phyloP scores from a whole-genome alignment of 1,140 invertebrate species.

The Bombus soroeensis region DNA sequence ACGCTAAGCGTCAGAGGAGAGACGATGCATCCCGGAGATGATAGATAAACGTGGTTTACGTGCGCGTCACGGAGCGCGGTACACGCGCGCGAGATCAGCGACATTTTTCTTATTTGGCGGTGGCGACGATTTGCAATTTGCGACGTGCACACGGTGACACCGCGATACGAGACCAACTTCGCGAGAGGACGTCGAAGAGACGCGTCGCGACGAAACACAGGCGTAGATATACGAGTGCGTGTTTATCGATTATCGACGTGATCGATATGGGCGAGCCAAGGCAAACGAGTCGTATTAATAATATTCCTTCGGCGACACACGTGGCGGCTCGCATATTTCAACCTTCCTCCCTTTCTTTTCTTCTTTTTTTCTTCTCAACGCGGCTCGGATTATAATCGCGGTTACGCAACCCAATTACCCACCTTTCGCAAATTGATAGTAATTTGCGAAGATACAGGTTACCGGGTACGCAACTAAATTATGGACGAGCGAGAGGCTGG shows the following conservation, averaged over 20 bases:
- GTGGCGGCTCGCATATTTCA: slow-evolving; percentile 40
- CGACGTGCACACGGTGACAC: slow-evolving; percentile 19
- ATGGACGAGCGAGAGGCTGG: background rate
- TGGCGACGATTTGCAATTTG: slow-evolving; percentile 46
- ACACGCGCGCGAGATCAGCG: background rate
- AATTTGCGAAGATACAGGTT: slow-evolving; percentile 62
- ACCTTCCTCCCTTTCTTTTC: slow-evolving; percentile 30
- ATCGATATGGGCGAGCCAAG: slow-evolving; percentile 79
- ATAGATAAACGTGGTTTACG: slow-evolving; percentile 18
- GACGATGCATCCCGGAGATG: background rate
- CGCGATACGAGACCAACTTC: background rate
- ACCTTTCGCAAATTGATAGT: slow-evolving; percentile 74
- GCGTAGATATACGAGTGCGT: slow-evolving; percentile 58
- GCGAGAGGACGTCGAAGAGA: background rate
- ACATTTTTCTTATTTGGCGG: slow-evolving; percentile 45
- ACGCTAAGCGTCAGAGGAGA: background rate
- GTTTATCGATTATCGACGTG: slow-evolving; percentile 75
- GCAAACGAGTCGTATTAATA: slow-evolving; percentile 77
- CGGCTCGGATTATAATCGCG: slow-evolving; percentile 67
- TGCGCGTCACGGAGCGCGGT: slow-evolving; percentile 12
- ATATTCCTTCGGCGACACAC: slow-evolving; percentile 61
- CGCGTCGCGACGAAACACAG: background rate
- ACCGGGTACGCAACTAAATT: slow-evolving; percentile 18
- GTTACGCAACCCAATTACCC: slow-evolving; percentile 76
- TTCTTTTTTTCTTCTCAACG: slow-evolving; percentile 30